phyloP scores from a whole-genome alignment of 2,797 vertebrate genomes.

The Glyptemys insculpta region DNA sequence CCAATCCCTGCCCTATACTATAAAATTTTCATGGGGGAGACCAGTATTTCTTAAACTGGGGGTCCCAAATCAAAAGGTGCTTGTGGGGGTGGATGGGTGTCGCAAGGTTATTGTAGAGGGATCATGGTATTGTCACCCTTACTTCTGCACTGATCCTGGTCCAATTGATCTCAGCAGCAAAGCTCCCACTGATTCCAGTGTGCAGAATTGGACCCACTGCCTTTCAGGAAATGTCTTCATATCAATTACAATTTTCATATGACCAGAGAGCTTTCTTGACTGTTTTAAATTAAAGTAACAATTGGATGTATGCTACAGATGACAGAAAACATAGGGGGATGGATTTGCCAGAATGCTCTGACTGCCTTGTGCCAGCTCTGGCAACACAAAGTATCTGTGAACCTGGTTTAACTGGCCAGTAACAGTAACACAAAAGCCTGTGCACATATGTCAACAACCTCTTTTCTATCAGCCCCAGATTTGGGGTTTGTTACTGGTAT shows the following conservation, averaged over 20 bases:
- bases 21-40: too few species aligned
- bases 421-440: fast-evolving
- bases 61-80: too few species aligned
- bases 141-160: too few species aligned
- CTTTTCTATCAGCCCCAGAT: not conserved
- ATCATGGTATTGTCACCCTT: too few species aligned
- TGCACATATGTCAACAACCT: fast-evolving
- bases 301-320: not conserved
- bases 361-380: not conserved
- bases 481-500: not conserved
- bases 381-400: not conserved
- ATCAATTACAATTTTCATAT: not conserved
- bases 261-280: not conserved
- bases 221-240: not conserved
- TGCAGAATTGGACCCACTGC: not conserved
- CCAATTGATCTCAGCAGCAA: too few species aligned
- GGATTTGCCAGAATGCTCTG: not conserved
- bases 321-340: not conserved
- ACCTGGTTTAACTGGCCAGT: not conserved
- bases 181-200: not conserved
- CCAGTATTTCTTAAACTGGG: too few species aligned
- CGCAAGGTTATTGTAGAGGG: too few species aligned
- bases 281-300: not conserved
- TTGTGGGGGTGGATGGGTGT: too few species aligned
- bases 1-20: too few species aligned